Evolutionary conservation across 2,888 invertebrate species (phyloP), one percentile per base, ranked within the genome.

Genomic region (Podabrus alpinus): DNA sequence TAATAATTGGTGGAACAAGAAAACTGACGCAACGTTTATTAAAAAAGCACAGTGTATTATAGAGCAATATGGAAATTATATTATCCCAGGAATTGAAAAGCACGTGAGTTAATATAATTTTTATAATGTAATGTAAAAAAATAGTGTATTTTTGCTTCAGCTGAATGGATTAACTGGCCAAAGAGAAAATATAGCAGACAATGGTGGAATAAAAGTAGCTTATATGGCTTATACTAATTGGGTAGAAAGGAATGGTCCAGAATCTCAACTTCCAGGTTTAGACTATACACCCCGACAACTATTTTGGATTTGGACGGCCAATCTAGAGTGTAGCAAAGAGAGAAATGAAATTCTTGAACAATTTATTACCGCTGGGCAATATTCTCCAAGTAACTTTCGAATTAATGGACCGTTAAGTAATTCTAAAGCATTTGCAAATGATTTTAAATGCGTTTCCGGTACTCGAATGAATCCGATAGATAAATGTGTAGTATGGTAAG

Each of bases 271-370:
- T 19, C 62, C 62, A 21, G 69, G 25, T 67, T 67, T 45, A 24
- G 24, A 25, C 10, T 69, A 21, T 69, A 74, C 61, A 9, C 71
- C 68, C 0, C 16, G 16, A 7, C 92, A 91, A 90, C 89, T 92
- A 89, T 95, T 95, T 88, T 95, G 95, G 95, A 88, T 95, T 80
- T 93, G 94, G 75, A 94, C 95, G 0, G 95, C 94, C 0, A 94
- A 94, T 88, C 94, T 94, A 0, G 97, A 96, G 96, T 97, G 97
- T 86, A 92, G 94, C 9, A 94, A 93, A 80, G 94, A 94, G 86
- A 89, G 93, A 76, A 91, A 92, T 82, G 90, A 87, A 79, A 80
- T 85, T 13, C 79, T 97, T 77, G 94, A 94, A 85, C 89, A 94
- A 83, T 89, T 94, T 79, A 94, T 96, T 84, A 92, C 94, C 25